phyloP scores from a whole-genome alignment of 2,888 invertebrate species.

The Pandemis cinnamomeana region DNA sequence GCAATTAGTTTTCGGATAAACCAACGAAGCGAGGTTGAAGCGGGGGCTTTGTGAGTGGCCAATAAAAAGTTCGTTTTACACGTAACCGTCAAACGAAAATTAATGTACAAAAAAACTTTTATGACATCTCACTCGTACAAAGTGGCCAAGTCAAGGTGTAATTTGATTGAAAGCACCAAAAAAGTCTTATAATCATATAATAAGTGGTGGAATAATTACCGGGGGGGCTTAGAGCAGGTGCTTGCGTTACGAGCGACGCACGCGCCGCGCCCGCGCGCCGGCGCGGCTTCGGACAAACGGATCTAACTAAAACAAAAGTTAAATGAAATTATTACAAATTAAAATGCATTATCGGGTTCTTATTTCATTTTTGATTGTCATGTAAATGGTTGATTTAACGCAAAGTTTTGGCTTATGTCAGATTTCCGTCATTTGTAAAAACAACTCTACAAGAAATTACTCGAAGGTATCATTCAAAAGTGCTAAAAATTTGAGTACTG shows the following conservation, averaged over 20 bases:
- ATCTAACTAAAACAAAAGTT: slow-evolving; percentile 15
- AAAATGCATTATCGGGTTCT: not conserved
- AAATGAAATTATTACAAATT: slow-evolving; percentile 20
- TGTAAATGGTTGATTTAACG: too few relatives aligned
- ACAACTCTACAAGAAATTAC: too few relatives aligned
- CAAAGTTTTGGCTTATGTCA: too few relatives aligned
- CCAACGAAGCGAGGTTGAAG: slow-evolving; percentile 31
- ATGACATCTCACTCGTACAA: slow-evolving; percentile 82
- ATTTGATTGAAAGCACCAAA: slow-evolving; percentile 85
- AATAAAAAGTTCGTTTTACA: slow-evolving; percentile 66
- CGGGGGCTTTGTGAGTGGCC: slow-evolving; percentile 12
- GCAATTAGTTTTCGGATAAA: slow-evolving; percentile 34
- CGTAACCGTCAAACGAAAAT: slow-evolving; percentile 59
- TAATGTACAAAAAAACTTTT: slow-evolving; percentile 71
- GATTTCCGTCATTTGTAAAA: too few relatives aligned
- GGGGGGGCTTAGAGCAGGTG: slow-evolving; percentile 79
- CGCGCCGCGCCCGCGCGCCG: slow-evolving; percentile 58
- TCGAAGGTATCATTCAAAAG: too few relatives aligned
- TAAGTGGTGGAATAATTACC: slow-evolving; percentile 83
- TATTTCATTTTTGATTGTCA: too few relatives aligned
- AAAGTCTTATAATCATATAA: slow-evolving; percentile 83
- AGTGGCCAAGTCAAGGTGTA: slow-evolving; percentile 81
- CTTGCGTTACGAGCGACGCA: slow-evolving; percentile 55
- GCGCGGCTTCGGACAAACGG: slow-evolving; percentile 54
- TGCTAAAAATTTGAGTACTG: too few relatives aligned